A percentile compares a stretch with the other conserved stretches of the same genome.
phyloP scores from a whole-genome alignment of 2,113 vertebrate genomes.

The Carassius gibelio region DNA sequence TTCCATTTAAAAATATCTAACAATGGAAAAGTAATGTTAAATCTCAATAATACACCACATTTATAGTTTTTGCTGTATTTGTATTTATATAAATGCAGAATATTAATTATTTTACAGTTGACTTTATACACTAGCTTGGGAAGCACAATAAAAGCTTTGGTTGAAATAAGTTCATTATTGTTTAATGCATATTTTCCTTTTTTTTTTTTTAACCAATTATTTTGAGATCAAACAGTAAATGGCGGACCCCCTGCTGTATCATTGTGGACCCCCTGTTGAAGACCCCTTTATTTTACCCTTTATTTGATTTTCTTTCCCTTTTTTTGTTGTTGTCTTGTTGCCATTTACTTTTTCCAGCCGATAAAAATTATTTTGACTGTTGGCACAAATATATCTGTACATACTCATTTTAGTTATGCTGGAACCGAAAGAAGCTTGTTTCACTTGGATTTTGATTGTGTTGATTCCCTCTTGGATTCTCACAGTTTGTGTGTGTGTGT shows the following conservation, averaged over 20 bases:
- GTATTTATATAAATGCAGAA: not conserved
- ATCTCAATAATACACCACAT: not conserved
- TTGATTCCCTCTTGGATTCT: conserved; percentile 25
- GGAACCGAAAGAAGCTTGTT: conserved; percentile 1
- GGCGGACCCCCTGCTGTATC: not conserved
- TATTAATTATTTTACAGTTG: not conserved
- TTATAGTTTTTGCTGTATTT: not conserved
- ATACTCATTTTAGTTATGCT: conserved; percentile 1
- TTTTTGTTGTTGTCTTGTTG: not conserved
- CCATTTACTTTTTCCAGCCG: not conserved
- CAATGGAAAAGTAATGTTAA: not conserved
- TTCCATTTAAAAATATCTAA: not conserved
- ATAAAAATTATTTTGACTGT: not conserved
- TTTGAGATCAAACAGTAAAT: conserved; percentile 24
- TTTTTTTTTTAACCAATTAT: not conserved
- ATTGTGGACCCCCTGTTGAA: conserved; percentile 1
- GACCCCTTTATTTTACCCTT: not conserved
- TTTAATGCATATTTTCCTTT: not conserved
- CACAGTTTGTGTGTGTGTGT: conserved; percentile 31
- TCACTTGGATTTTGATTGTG: conserved; percentile 16
- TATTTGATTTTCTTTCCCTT: no score
- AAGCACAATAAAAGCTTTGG: conserved; percentile 4
- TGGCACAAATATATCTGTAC: conserved; percentile 11
- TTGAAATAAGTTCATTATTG: not conserved
- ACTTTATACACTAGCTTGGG: not conserved